Conservation (phyloP, 2,113 vertebrate species). For the Phodopus roborovskii region DNA sequence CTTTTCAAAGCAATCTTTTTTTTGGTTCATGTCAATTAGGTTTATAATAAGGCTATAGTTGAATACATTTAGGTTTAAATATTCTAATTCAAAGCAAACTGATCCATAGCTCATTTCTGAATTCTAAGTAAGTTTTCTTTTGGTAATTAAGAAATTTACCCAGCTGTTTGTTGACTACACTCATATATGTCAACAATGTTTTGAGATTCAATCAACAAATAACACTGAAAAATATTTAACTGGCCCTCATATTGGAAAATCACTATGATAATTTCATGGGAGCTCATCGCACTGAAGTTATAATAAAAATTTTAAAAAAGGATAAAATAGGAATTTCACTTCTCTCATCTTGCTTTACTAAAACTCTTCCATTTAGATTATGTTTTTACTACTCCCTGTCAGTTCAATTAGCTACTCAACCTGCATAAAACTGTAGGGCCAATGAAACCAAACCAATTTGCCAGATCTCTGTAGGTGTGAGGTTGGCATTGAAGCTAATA, state of each 20-base stretch:
- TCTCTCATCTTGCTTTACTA: slow-evolving; percentile 37
- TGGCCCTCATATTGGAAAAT: slow-evolving; percentile 58
- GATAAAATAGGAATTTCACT: background rate
- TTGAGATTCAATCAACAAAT: slow-evolving; percentile 23
- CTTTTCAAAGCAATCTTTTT: slow-evolving; percentile 70
- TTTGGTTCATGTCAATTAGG: slow-evolving; percentile 70
- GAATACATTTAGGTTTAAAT: background rate
- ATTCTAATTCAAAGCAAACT: slow-evolving; percentile 81
- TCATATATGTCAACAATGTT: slow-evolving; percentile 47
- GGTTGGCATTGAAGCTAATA: background rate
- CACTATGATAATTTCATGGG: slow-evolving; percentile 60
- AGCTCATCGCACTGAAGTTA: background rate
- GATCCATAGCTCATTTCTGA: slow-evolving; percentile 81
- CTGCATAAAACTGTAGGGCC: slow-evolving; percentile 53
- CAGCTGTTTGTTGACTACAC: slow-evolving; percentile 76
- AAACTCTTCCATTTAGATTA: background rate
- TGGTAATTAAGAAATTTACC: slow-evolving; percentile 80
- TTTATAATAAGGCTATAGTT: slow-evolving; percentile 47
- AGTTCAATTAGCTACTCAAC: background rate
- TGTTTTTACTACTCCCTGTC: background rate
- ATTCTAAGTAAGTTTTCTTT: slow-evolving; percentile 74
- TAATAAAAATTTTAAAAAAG: slow-evolving; percentile 47
- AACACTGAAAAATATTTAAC: slow-evolving; percentile 61
- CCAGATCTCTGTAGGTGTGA: slow-evolving; percentile 31
- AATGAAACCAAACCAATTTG: background rate